Conservation (phyloP, 2,888 invertebrate genomes). For the Hermaeophaga mercurialis region DNA sequence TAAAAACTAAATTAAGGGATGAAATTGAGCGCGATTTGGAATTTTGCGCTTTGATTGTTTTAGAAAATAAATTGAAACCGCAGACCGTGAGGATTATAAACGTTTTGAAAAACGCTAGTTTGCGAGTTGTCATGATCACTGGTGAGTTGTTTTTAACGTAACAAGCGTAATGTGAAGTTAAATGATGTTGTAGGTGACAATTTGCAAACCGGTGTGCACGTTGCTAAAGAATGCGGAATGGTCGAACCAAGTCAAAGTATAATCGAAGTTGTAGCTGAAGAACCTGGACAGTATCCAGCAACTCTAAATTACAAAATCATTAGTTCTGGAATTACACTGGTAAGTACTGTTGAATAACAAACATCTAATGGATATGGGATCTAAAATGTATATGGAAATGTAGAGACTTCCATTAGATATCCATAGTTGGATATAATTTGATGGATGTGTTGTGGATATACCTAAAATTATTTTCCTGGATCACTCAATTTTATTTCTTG, state of each 20-base stretch:
- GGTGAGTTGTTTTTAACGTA: constrained; percentile 59
- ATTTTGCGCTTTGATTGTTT: constrained; percentile 86
- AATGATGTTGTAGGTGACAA: constrained; percentile 75
- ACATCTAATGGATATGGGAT: too few relatives aligned
- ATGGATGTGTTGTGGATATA: too few relatives aligned
- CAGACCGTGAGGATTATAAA: constrained; percentile 82
- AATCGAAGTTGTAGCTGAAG: constrained; percentile 44
- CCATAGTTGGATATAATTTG: too few relatives aligned
- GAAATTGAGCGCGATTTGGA: constrained; percentile 80
- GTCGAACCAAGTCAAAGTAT: constrained; percentile 41
- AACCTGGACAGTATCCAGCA: constrained; percentile 37
- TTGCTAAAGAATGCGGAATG: constrained; percentile 90
- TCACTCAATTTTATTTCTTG: too few relatives aligned
- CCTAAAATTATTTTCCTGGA: too few relatives aligned
- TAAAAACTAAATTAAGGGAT: constrained; percentile 73
- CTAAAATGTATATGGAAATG: too few relatives aligned
- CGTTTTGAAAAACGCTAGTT: constrained; percentile 79
- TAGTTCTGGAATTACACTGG: constrained; percentile 22
- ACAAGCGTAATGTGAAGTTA: background rate
- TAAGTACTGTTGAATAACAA: too few relatives aligned
- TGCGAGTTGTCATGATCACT: constrained; percentile 95
- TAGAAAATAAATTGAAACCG: constrained; percentile 93
- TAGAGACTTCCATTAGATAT: too few relatives aligned
- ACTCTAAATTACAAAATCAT: constrained; percentile 36
- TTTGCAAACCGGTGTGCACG: constrained; percentile 89